Evolutionary conservation across 1,140 invertebrate species (phyloP), one percentile per base, ranked within the genome.

Genomic region (Manduca sexta): DNA sequence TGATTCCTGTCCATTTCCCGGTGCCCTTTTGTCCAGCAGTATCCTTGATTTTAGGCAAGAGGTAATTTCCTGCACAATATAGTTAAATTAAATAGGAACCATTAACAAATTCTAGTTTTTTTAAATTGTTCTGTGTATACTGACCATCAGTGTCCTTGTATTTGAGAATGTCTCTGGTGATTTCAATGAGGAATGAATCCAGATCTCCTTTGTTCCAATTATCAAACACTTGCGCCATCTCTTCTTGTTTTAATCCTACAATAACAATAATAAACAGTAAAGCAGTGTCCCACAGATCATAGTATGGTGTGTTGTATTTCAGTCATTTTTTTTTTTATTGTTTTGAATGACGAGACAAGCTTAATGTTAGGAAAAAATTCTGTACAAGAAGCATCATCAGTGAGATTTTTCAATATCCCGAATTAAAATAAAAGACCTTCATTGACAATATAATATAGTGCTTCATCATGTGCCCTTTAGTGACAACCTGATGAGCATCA

Each of bases 21-120:
- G 98, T 99, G 45, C 98, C 98, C 84, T 99, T 99, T 86, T 99
- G 98, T 1, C 98, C 98, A 26, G 98, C 98, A 8, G 94, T 92
- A 79, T 99, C 98, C 1, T 93, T 88, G 52, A 99, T 99, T 77
- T 98, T 94, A 31, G 97, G 95, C 16, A 99, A 84, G 13, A 99
- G 80, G 64, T 91, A 91, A 39, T 90, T 65, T 49, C 88, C 88
- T 89, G 50, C 30, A 52, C 56, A 39, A 35, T 30, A 55, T 16
- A 48, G 1, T 10, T 29, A 47, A 44, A 21, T 38, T 39, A 3
- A 12, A 15, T 15, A 39, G 5, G 2, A 13, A 39, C 13, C 13
- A 34, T 4, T 11, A 34, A 34, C 3, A 8, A 34, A 34, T 34
- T 12, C n/a, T 12, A 12, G 13, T 34, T 8, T 5, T 3, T 30